Evolutionary conservation across 2,797 vertebrate species (phyloP).

Genomic region (Parambassis ranga): DNA sequence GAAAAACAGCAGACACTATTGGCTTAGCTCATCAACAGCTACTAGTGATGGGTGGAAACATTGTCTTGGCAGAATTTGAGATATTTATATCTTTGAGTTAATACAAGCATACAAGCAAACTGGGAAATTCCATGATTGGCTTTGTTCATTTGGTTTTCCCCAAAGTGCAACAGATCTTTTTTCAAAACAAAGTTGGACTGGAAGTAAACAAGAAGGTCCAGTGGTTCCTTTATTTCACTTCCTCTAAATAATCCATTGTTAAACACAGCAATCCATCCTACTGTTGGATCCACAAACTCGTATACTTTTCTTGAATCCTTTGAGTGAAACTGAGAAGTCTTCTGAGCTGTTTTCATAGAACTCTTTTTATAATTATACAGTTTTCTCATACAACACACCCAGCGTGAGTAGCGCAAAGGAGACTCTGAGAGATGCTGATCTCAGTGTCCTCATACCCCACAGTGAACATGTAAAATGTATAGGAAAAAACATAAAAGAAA

Average conservation of each 20-base stretch:
- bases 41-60: background rate
- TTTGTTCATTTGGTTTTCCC: background rate
- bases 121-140: background rate
- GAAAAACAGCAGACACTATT: background rate
- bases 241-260: background rate
- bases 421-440: background rate
- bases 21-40: background rate
- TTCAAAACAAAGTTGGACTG: constrained; percentile 11
- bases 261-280: background rate
- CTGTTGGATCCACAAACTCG: background rate
- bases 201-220: background rate
- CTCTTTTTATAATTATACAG: constrained; percentile 28
- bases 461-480: constrained; percentile 25
- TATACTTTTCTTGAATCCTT: background rate
- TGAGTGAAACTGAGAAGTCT: background rate
- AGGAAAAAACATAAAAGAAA: constrained; percentile 20
- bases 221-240: background rate
- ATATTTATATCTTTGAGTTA: background rate
- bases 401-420: constrained; percentile 28
- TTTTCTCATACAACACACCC: constrained; percentile 27
- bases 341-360: constrained; percentile 1
- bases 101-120: background rate
- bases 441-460: constrained; percentile 16
- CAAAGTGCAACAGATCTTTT: background rate
- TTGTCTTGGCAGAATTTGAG: background rate